phyloP scores from a whole-genome alignment of 2,113 vertebrate species.

The Nothocercus nigrocapillus region DNA sequence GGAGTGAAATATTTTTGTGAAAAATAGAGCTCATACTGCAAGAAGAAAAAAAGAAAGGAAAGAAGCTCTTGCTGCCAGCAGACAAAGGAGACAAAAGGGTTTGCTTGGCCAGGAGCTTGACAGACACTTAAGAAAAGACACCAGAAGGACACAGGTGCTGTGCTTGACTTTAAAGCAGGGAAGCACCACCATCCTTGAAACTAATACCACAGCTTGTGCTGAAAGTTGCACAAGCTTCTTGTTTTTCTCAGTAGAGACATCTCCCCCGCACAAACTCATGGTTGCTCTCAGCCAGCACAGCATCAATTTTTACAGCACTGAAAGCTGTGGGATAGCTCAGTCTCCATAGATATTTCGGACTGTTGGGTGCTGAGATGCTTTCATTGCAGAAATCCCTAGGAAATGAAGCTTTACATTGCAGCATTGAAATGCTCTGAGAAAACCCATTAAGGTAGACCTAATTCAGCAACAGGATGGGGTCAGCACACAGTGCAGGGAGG shows the following conservation, averaged over 20 bases:
- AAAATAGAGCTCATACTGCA: not conserved
- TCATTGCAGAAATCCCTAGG: not conserved
- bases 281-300: not conserved
- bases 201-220: not conserved
- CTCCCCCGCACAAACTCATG: not conserved
- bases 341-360: not conserved
- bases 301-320: not conserved
- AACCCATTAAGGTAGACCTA: constrained; percentile 38
- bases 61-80: not conserved
- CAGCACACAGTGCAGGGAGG: not conserved
- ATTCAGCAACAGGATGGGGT: constrained; percentile 24
- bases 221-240: not conserved
- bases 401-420: constrained; percentile 4
- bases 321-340: not conserved
- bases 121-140: not conserved
- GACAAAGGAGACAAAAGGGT: not conserved
- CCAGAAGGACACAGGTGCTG: not conserved
- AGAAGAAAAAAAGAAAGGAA: not conserved
- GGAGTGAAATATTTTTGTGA: not conserved
- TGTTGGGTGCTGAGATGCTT: not conserved
- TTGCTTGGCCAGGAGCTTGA: not conserved
- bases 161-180: not conserved
- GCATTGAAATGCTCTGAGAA: not conserved
- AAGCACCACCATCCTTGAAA: not conserved
- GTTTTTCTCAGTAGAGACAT: not conserved